Evolutionary conservation across 2,797 vertebrate genomes (phyloP), one percentile per base, ranked within the genome.

Genomic region (Octomys mimax): DNA sequence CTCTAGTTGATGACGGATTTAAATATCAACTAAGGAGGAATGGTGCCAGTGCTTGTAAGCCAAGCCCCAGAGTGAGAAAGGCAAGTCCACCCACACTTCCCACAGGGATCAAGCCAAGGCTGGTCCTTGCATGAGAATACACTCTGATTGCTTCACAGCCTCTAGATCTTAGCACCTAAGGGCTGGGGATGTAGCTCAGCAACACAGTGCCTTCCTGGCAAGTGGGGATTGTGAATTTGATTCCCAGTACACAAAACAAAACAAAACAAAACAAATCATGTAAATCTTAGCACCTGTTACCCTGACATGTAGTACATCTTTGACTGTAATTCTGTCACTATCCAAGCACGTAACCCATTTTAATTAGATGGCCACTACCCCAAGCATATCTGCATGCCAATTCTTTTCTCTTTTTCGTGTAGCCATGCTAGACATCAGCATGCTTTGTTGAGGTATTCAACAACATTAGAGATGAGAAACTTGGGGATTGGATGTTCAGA

Each of bases 341-440:
- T 39, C 68, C 4, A 71, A 39, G 68, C 10, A 18, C 1, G 28
- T 0, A 71, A 42, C 33, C 3, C 42, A 3, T 66, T 89, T 46
- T 39, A 21, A 5, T 46, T 62, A 71, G n/a, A 11, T 71, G 49
- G 49, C 4, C 2, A 2, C 0, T 33, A 19, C 26, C 71, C 36
- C 39, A 73, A 18, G 61, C 88, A 28, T 5, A 68, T 13, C 59
- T 77, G 84, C 71, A 54, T 73, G 54, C 26, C 7, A 7, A 28
- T 22, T 16, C 18, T 22, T 70, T 94, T 70, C 64, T 52, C 52
- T 90, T 87, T n/a, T n/a, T 13, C 39, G 12, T 82, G 6, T 7
- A 78, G 57, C 42, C 8, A 5, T 22, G 96, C 91, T 89, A 96
- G 83, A 64, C 78, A 77, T 95, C 84, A 5, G 70, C 24, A 49